Base-by-base conservation (phyloP, 2,797 vertebrate species). In the Molothrus ater region DNA sequence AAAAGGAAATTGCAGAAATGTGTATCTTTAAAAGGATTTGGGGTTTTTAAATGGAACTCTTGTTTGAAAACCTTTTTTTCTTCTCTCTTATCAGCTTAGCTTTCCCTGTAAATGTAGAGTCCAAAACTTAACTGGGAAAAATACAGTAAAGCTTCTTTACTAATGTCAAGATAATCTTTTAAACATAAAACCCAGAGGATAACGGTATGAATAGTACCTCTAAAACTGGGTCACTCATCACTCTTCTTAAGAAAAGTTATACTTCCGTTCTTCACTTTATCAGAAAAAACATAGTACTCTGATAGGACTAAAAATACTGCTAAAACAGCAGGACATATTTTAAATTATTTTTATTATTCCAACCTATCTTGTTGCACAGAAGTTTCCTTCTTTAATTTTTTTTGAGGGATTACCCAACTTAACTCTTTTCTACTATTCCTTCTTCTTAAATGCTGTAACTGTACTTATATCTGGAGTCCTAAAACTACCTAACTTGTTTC, bases 141-240 rank as follows among this genome's bases (percentile, higher is more conserved):
- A 65, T 92, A 66, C 17, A 86, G 64, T 72, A 95, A 97, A 97
- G 79, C 96, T 91, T 95, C 93, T 96, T 97, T 96, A 22, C 57
- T 94, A 94, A 95, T 96, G 96, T 94, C 92, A 90, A 91, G 94
- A 97, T 97, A 96, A 97, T 96, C 93, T 97, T 95, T 95, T 91
- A 96, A 95, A 95, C 68, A 82, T 93, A 96, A 97, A 86, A 61
- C 84, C 57, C 66, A 93, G 86, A 86, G 91, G 94, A 96, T 94
- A 96, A 91, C 3, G 13, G 72, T 85, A 91, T 78, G 79, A 92
- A 96, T 88, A 38, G 45, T 92, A 92, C 90, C 64, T 88, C 82
- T 91, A 79, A 96, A 97, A 95, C 88, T 93, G 68, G 94, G 95
- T 96, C 95, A 94, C 48, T 91, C 17, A 0, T 88, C 80, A 68